Evolutionary conservation across 2,113 vertebrate genomes (phyloP).

Genomic region (Desmodus rotundus): DNA sequence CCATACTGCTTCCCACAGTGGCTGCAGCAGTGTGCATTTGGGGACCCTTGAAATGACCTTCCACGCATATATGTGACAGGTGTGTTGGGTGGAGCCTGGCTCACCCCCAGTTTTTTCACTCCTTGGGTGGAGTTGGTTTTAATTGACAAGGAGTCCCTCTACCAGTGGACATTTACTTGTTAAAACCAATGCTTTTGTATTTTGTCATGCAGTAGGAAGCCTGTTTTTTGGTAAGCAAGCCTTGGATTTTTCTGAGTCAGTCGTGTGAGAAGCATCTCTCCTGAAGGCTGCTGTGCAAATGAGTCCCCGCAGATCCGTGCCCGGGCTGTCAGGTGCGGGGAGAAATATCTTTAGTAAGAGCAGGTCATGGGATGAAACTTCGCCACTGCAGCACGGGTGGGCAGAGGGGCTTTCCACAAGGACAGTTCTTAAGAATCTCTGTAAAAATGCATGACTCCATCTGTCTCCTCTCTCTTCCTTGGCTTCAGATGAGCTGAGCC

Average conservation of each 20-base stretch:
- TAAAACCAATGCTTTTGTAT: constrained; percentile 10
- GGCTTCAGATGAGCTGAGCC: constrained; percentile 79
- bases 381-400: constrained; percentile 62
- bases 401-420: constrained; percentile 76
- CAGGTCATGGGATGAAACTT: constrained; percentile 75
- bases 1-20: neutral
- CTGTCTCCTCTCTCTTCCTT: constrained; percentile 81
- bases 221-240: neutral
- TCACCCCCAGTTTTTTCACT: neutral
- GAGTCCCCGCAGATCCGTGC: constrained; percentile 67
- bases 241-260: constrained; percentile 40
- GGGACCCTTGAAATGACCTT: neutral
- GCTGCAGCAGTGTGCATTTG: neutral
- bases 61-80: rapidly evolving
- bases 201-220: neutral
- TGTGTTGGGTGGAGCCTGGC: neutral
- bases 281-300: constrained; percentile 58
- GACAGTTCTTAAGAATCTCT: constrained; percentile 79
- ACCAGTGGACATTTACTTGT: neutral
- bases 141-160: neutral
- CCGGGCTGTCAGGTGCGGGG: constrained; percentile 70
- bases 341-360: constrained; percentile 79
- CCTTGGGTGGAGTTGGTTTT: neutral
- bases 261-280: constrained; percentile 55
- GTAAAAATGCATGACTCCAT: constrained; percentile 81